Evolutionary conservation across 2,113 vertebrate genomes (phyloP), one percentile per base, ranked within the genome.

Genomic region (Aythya baeri): DNA sequence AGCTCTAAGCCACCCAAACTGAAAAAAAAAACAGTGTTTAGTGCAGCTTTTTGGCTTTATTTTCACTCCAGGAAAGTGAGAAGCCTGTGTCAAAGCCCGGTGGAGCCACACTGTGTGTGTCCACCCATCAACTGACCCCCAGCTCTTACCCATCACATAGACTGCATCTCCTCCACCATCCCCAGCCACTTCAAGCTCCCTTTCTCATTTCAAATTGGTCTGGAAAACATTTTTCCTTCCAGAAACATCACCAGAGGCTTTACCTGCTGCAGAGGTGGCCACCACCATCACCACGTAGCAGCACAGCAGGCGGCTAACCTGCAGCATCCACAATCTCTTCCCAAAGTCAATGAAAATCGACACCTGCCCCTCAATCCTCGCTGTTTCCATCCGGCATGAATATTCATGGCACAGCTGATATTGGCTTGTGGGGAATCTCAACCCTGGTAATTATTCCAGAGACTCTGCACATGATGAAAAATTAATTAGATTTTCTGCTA

Each of bases 261-360:
- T 2, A 15, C 12, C 71, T 54, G 62, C 54, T 27, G 9, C 22
- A 10, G 38, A 32, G 13, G 6, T 0, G 5, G 43, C 34, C 52
- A 3, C 27, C 31, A n/a, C 32, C 32, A 4, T 7, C 5, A 2
- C 38, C 25, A 22, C 1, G 17, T 7, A 36, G 50, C 73, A 17
- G 50, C 41, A 4, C 58, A 0, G 3, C 2, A 1, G 62, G 55
- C 1, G 3, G n/a, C 13, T 26, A 23, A 52, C 34, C 46, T 16
- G 36, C 55, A 0, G 1, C 32, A 2, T 8, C 43, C 6, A 12
- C n/a, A 2, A 6, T 13, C n/a, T 1, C 18, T 34, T 62, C 63
- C 55, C 49, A 31, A 49, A 68, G 6, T 17, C 55, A 34, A 22
- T 1, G 55, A 52, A 49, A 68, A 81, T 11, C 10, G 34, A 50